Evolutionary conservation across 2,113 vertebrate species (phyloP).

Genomic region (Syngnathus scovelli): DNA sequence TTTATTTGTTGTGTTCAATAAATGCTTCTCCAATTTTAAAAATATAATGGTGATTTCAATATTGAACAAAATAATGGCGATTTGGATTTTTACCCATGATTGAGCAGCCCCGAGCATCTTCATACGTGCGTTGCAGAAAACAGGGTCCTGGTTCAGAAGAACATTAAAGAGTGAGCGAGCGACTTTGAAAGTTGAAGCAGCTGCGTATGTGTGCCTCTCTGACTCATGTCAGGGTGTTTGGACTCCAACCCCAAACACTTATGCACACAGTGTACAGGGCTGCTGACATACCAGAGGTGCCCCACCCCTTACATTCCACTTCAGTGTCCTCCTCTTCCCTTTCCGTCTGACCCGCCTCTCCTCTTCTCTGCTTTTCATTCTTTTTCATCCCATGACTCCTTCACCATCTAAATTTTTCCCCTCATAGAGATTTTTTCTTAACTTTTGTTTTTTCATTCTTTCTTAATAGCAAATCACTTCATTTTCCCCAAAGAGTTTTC

Average conservation of each 20-base stretch:
- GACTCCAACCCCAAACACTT: constrained; percentile 26
- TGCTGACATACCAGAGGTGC: constrained; percentile 68
- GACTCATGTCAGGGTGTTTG: constrained; percentile 55
- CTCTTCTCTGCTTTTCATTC: constrained; percentile 12
- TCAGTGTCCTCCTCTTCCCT: constrained; percentile 58
- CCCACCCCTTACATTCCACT: constrained; percentile 72
- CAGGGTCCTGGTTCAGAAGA: constrained; percentile 6
- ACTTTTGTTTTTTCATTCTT: no score
- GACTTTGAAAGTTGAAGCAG: constrained; percentile 60
- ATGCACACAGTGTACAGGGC: constrained; percentile 35
- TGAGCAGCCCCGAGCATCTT: no score
- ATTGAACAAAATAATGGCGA: no score
- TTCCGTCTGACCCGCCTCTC: constrained; percentile 34
- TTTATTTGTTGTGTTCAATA: no score
- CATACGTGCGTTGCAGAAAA: constrained; percentile 1
- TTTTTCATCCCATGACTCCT: constrained; percentile 24
- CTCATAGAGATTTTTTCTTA: no score
- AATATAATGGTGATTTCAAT: no score
- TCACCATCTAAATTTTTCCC: neutral
- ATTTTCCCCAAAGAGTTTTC: no score
- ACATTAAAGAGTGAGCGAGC: constrained; percentile 25
- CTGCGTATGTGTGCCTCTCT: constrained; percentile 67
- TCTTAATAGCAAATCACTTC: no score
- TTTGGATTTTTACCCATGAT: no score
- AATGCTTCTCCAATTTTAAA: no score